A percentile compares a stretch with the other conserved stretches of the same genome.
Evolutionary conservation across 2,113 vertebrate genomes (phyloP).

Genomic region (Isichthys henryi): DNA sequence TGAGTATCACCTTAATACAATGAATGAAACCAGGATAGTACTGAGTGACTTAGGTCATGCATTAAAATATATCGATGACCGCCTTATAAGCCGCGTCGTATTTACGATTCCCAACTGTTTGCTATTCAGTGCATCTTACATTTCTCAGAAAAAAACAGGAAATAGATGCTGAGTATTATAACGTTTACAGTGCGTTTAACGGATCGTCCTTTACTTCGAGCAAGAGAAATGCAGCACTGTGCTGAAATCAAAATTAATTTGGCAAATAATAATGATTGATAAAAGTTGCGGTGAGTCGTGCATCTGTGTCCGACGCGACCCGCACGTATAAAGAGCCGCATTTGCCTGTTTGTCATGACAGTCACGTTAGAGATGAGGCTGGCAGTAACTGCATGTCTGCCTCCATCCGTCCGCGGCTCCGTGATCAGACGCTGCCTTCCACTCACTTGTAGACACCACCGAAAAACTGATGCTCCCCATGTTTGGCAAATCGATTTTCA

Average conservation of each 20-base stretch:
- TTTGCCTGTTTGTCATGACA: background rate
- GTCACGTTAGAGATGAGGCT: background rate
- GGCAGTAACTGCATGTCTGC: background rate
- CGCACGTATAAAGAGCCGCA: background rate
- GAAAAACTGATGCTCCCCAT: background rate
- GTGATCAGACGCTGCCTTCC: background rate
- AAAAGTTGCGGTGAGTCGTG: background rate
- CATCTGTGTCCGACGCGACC: background rate
- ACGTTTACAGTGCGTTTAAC: background rate
- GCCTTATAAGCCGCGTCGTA: background rate
- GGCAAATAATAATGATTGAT: background rate
- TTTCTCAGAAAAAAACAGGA: background rate
- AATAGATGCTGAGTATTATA: background rate
- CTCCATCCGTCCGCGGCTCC: background rate
- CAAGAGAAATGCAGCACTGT: background rate
- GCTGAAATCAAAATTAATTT: background rate
- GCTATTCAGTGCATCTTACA: background rate
- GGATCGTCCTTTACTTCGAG: no score
- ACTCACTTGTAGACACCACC: background rate
- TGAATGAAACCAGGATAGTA: background rate
- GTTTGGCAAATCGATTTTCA: background rate
- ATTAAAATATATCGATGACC: background rate
- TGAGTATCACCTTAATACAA: background rate
- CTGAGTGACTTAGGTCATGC: background rate
- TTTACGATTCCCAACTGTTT: background rate